These are phyloP conservation scores for Rhopalosiphum maidis DNA, from an alignment of 1,140 invertebrate genomes.

Conservation along the genomic window DNA sequence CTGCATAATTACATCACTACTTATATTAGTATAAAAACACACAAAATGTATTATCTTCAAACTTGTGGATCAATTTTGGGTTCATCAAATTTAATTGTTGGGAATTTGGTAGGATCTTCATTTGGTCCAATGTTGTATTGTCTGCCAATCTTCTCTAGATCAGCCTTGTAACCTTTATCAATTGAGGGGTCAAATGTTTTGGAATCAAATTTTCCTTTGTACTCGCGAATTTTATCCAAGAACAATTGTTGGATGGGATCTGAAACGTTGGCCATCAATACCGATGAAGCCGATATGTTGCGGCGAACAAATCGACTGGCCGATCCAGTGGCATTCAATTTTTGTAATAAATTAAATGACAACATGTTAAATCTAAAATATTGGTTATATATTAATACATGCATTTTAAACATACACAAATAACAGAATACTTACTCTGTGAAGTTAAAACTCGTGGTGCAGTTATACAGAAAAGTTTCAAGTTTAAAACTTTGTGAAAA, in stretches of 20 bases:
- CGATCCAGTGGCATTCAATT: background rate
- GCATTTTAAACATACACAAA: background rate
- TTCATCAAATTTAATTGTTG: slow-evolving; percentile 63
- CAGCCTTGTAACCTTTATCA: slow-evolving; percentile 75
- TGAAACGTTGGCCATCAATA: slow-evolving; percentile 73
- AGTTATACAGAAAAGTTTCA: background rate
- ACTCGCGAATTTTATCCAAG: slow-evolving; percentile 90
- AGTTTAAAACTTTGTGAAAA: background rate
- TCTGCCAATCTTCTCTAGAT: slow-evolving; percentile 80
- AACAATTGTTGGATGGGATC: slow-evolving; percentile 95
- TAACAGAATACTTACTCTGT: background rate
- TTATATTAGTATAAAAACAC: slow-evolving; percentile 47
- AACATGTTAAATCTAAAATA: slow-evolving; percentile 40
- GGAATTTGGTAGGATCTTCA: slow-evolving; percentile 88
- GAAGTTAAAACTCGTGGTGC: background rate
- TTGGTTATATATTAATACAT: background rate
- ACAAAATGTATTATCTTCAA: slow-evolving; percentile 28
- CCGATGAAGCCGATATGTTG: slow-evolving; percentile 73
- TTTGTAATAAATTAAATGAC: slow-evolving; percentile 41
- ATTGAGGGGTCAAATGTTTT: slow-evolving; percentile 80
- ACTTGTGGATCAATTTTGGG: slow-evolving; percentile 47
- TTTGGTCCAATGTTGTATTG: slow-evolving; percentile 78
- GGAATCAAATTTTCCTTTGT: slow-evolving; percentile 70
- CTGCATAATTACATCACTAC: slow-evolving; percentile 48
- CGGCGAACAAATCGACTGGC: slow-evolving; percentile 62